phyloP scores from a whole-genome alignment of 1,140 invertebrate species.

The Trichogramma pretiosum region DNA sequence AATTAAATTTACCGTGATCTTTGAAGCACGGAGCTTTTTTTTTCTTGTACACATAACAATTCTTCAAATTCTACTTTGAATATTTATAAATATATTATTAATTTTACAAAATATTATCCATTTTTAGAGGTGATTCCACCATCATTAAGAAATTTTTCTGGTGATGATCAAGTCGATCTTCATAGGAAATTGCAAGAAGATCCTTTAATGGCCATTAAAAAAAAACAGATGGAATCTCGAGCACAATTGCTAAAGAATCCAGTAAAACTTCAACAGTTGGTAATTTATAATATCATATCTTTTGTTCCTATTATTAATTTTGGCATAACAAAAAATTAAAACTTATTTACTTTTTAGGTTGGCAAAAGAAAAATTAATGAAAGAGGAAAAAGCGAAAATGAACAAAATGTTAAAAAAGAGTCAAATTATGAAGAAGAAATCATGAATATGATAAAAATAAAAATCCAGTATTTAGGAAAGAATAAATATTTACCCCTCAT shows the following conservation, averaged over 20 bases:
- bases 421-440: no score
- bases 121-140: conserved; percentile 61
- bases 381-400: conserved; percentile 34
- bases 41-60: no score
- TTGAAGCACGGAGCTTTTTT: no score
- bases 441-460: no score
- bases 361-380: conserved; percentile 33
- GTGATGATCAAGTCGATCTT: conserved; percentile 66
- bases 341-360: conserved; percentile 26
- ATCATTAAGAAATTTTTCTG: conserved; percentile 56
- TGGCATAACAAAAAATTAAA: no score
- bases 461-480: no score
- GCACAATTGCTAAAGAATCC: conserved; percentile 79
- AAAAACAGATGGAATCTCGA: conserved; percentile 73
- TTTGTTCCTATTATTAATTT: no score
- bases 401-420: conserved; percentile 27
- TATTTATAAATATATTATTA: no score
- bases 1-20: no score
- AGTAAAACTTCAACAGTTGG: conserved; percentile 75
- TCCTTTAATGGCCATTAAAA: conserved; percentile 76
- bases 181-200: conserved; percentile 81
- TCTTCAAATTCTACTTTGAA: no score
- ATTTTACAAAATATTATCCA: conserved; percentile 5
- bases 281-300: no score
- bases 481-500: no score